phyloP scores from a whole-genome alignment of 1,140 invertebrate genomes.

The Pinna nobilis region DNA sequence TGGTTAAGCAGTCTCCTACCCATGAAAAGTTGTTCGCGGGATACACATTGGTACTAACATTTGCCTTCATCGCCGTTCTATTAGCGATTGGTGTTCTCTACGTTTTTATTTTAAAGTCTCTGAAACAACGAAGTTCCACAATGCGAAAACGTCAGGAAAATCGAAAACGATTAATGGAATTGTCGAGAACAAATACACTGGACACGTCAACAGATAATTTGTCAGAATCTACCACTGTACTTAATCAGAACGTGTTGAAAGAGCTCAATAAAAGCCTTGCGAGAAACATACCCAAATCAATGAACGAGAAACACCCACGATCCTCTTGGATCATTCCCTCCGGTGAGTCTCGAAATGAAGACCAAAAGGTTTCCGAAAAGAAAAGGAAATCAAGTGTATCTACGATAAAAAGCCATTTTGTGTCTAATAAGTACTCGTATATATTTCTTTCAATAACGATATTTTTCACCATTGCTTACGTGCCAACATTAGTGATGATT shows the following conservation, averaged over 20 bases:
- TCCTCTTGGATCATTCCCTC: neutral
- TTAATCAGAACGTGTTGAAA: neutral
- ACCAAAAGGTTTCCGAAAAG: neutral
- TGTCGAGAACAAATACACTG: neutral
- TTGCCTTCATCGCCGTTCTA: neutral
- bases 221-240: neutral
- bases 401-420: constrained; percentile 11
- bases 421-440: constrained; percentile 9
- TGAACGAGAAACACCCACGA: constrained; percentile 3
- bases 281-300: neutral
- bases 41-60: neutral
- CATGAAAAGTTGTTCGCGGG: neutral
- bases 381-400: neutral
- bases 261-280: neutral
- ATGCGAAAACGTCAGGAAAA: neutral
- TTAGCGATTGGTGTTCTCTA: constrained; percentile 8
- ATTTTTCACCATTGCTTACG: constrained; percentile 8
- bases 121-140: constrained; percentile 12
- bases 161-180: neutral
- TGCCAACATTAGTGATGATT: neutral
- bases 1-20: neutral
- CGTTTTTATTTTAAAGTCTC: constrained; percentile 5
- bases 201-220: neutral
- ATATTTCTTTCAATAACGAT: constrained; percentile 16
- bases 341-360: neutral